phyloP scores from a whole-genome alignment of 53 echinoderm and acorn worm species.

The Actinopyga echinites region DNA sequence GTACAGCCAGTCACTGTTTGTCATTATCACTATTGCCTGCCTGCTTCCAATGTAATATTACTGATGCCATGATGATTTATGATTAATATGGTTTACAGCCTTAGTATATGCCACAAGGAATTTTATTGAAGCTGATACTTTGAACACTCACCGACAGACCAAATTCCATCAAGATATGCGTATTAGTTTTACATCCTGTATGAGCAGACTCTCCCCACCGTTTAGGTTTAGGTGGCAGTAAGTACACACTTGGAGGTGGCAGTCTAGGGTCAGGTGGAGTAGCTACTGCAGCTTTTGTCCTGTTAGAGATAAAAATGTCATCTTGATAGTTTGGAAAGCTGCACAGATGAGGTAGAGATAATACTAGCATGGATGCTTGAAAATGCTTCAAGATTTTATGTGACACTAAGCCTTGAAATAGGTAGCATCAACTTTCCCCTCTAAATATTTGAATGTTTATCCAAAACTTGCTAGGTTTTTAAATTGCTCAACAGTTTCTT shows the following conservation, averaged over 20 bases:
- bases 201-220: slow-evolving; percentile 66
- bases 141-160: slow-evolving; percentile 76
- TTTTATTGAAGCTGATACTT: not conserved
- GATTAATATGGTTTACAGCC: too few species aligned
- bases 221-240: slow-evolving; percentile 68
- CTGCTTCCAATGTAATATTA: too few species aligned
- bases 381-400: too few species aligned
- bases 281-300: slow-evolving; percentile 20
- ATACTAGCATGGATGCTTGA: too few species aligned
- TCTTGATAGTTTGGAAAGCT: not conserved
- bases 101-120: not conserved
- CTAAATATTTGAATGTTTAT: too few species aligned
- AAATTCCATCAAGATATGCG: slow-evolving; percentile 91
- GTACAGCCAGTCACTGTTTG: too few species aligned
- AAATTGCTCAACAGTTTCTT: too few species aligned
- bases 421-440: too few species aligned
- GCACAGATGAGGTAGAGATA: not conserved
- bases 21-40: too few species aligned
- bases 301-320: slow-evolving; percentile 2
- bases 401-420: too few species aligned
- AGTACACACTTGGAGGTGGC: slow-evolving; percentile 64
- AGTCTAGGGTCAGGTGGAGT: slow-evolving; percentile 56
- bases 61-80: too few species aligned
- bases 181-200: slow-evolving; percentile 77
- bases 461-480: too few species aligned